Conservation (phyloP, 2,888 invertebrate genomes). For the Drosophila austrosaltans region DNA sequence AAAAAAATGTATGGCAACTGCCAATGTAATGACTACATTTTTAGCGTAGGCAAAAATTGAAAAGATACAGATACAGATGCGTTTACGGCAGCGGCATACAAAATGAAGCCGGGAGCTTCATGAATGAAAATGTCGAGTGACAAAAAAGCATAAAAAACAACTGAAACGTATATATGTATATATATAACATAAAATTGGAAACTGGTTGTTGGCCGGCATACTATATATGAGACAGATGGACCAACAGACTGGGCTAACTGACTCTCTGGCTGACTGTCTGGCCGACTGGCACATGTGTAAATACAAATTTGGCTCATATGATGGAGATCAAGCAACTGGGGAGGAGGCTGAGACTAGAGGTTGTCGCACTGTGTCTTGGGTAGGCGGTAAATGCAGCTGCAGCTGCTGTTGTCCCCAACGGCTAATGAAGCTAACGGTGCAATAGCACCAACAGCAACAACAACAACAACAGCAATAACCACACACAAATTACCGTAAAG, state of each 20-base stretch:
- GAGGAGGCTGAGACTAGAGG: conserved; percentile 24
- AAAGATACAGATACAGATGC: conserved; percentile 35
- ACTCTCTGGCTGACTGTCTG: background rate
- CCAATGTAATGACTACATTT: conserved; percentile 72
- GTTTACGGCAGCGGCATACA: conserved; percentile 66
- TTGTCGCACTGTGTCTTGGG: conserved; percentile 25
- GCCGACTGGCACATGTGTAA: conserved; percentile 34
- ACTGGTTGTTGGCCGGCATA: conserved; percentile 55
- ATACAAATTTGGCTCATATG: conserved; percentile 46
- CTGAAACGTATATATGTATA: background rate
- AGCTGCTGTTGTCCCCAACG: conserved; percentile 44
- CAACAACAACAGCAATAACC: conserved; percentile 13
- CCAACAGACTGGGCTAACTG: background rate
- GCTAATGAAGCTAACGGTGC: conserved; percentile 75
- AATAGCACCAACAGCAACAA: conserved; percentile 25
- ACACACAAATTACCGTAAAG: conserved; percentile 62
- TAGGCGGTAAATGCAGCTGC: conserved; percentile 47
- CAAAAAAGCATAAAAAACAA: conserved; percentile 6
- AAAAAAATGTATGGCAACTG: conserved; percentile 13
- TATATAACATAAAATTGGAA: conserved; percentile 43
- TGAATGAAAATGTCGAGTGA: conserved; percentile 68
- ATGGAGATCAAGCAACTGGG: conserved; percentile 13
- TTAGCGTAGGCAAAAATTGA: conserved; percentile 63
- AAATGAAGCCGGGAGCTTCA: conserved; percentile 58
- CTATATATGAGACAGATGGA: conserved; percentile 27